Percentiles rank a stretch among this genome's conserved stretches.
Evolutionary conservation across 2,888 invertebrate species (phyloP).

Genomic region (Gandaritis pyraliata): DNA sequence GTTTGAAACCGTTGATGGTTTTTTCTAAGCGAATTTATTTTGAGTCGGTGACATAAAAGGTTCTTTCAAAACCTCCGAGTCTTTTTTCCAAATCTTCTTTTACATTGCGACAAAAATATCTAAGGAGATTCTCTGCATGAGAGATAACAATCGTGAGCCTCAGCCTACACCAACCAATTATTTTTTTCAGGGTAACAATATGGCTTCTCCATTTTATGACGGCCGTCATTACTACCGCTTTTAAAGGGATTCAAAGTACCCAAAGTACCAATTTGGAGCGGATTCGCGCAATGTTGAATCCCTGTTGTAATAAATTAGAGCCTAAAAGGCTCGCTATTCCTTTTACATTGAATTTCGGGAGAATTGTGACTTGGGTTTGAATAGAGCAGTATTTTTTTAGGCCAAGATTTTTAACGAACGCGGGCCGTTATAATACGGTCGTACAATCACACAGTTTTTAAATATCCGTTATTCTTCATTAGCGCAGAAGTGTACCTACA

Average conservation of each 20-base stretch:
- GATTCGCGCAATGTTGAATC: slow-evolving; percentile 14
- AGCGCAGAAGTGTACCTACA: too few species aligned
- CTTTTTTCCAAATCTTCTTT: too few species aligned
- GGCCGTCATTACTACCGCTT: neutral
- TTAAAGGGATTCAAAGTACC: slow-evolving; percentile 6
- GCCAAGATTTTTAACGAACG: neutral
- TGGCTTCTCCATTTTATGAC: neutral
- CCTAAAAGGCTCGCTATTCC: slow-evolving; percentile 14
- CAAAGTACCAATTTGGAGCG: slow-evolving; percentile 14
- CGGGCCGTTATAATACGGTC: too few species aligned
- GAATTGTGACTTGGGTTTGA: slow-evolving; percentile 16
- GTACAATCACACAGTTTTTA: too few species aligned
- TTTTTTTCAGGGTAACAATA: slow-evolving; percentile 1
- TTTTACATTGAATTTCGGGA: slow-evolving; percentile 17
- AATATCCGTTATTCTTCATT: too few species aligned
- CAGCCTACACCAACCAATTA: neutral
- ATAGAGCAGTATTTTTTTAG: neutral
- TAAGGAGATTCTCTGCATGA: too few species aligned
- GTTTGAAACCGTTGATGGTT: too few species aligned
- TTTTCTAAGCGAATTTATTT: too few species aligned
- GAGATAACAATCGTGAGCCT: too few species aligned
- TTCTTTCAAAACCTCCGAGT: too few species aligned
- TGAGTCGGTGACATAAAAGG: too few species aligned
- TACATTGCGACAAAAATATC: neutral
- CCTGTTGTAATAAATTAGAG: slow-evolving; percentile 23